Conservation (phyloP, 2,888 invertebrate species). For the Eucera pruinosa region DNA sequence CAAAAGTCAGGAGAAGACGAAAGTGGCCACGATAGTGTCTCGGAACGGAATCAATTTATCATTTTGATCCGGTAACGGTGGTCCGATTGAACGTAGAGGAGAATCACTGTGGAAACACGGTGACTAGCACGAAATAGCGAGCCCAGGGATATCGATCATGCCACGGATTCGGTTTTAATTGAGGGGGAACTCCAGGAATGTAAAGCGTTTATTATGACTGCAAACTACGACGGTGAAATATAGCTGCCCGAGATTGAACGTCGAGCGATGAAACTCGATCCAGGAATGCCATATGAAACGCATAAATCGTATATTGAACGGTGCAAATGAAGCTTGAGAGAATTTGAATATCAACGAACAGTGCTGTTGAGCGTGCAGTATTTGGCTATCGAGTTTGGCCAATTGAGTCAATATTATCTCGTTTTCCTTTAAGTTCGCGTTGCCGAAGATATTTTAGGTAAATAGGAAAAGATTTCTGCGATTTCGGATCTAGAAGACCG, state of each 20-base stretch:
- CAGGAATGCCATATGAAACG: not conserved
- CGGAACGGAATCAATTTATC: constrained; percentile 45
- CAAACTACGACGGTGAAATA: constrained; percentile 22
- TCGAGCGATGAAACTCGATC: not conserved
- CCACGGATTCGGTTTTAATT: constrained; percentile 26
- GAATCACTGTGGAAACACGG: not conserved
- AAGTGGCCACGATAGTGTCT: constrained; percentile 7
- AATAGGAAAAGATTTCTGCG: not conserved
- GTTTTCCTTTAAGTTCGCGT: not conserved
- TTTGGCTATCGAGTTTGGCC: not conserved
- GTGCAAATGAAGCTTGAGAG: not conserved
- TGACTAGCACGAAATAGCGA: constrained; percentile 10
- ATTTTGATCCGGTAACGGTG: constrained; percentile 24
- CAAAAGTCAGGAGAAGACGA: not conserved
- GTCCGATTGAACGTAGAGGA: not conserved
- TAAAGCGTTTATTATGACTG: constrained; percentile 27
- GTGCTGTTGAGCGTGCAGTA: not conserved
- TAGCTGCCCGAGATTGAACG: constrained; percentile 7
- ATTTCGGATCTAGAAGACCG: no score
- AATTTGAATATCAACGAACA: constrained; percentile 5
- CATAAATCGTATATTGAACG: constrained; percentile 20
- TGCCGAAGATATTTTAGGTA: not conserved
- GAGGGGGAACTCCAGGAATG: not conserved
- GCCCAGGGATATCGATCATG: constrained; percentile 4
- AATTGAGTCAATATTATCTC: not conserved